Evolutionary conservation across 2,113 vertebrate genomes (phyloP).

Genomic region (Eira barbara): DNA sequence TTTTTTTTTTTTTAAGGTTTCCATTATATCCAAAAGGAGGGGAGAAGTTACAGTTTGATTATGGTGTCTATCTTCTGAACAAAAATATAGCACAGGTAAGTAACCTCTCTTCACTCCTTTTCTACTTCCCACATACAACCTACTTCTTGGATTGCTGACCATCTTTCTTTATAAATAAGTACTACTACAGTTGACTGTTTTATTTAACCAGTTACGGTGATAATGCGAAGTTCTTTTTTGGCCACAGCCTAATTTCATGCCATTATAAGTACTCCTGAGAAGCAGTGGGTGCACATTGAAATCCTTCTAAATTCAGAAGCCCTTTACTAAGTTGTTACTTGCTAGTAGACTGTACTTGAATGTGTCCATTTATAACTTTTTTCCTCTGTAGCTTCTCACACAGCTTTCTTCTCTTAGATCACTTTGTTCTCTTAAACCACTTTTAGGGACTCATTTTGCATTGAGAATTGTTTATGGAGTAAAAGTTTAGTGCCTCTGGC

Average conservation of each 20-base stretch:
- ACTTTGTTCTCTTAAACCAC: not conserved
- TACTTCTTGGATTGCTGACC: not conserved
- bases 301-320: not conserved
- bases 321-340: not conserved
- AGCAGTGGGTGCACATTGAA: not conserved
- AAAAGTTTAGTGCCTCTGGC: constrained; percentile 38
- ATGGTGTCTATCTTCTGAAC: constrained; percentile 98
- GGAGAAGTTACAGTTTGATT: constrained; percentile 98
- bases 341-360: not conserved
- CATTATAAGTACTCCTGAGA: not conserved
- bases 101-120: not conserved
- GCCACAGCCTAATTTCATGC: not conserved
- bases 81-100: constrained; percentile 99
- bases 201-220: not conserved
- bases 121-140: not conserved
- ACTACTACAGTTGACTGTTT: not conserved
- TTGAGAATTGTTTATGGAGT: constrained; percentile 7
- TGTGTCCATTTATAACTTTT: not conserved
- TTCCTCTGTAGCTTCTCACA: not conserved
- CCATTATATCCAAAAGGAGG: constrained; percentile 95
- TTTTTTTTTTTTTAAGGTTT: constrained; percentile 85
- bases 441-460: not conserved
- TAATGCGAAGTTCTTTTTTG: not conserved
- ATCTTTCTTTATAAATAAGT: not conserved
- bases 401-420: not conserved